phyloP scores from a whole-genome alignment of 2,113 vertebrate species.

The Gasterosteus nipponicus region DNA sequence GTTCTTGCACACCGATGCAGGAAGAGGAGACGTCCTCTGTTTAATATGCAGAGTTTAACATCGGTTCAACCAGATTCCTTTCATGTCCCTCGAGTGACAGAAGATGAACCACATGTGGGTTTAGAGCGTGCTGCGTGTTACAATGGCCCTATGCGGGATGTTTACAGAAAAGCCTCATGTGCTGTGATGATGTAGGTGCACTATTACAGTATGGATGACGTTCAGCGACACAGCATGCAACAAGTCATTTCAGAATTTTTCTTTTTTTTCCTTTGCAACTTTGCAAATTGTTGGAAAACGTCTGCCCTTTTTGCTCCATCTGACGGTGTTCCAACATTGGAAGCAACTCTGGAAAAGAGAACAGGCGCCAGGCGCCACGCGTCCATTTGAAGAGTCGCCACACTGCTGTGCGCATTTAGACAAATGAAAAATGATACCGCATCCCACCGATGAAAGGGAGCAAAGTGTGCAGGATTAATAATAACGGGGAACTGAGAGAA shows the following conservation, averaged over 20 bases:
- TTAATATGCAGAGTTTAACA: constrained; percentile 38
- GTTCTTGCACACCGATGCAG: constrained; percentile 12
- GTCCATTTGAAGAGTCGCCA: constrained; percentile 20
- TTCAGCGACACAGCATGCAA: constrained; percentile 4
- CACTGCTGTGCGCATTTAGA: constrained; percentile 6
- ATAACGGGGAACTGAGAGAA: neutral
- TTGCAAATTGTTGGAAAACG: constrained; percentile 13
- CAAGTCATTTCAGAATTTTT: constrained; percentile 16
- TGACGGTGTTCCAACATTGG: neutral
- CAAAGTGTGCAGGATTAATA: constrained; percentile 4
- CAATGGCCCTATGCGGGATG: constrained; percentile 14
- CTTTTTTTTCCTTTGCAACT: neutral
- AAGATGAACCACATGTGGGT: constrained; percentile 25
- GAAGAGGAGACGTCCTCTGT: constrained; percentile 12
- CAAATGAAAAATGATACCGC: no score
- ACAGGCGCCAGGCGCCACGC: neutral
- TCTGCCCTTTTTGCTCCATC: constrained; percentile 1
- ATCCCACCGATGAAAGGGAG: constrained; percentile 23
- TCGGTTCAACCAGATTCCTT: constrained; percentile 40
- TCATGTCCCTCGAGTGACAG: constrained; percentile 33
- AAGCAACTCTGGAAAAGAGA: constrained; percentile 10
- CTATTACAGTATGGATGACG: constrained; percentile 28
- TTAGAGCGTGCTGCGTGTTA: neutral
- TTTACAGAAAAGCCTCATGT: constrained; percentile 46
- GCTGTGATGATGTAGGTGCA: constrained; percentile 27